Base-by-base conservation (phyloP, 2,888 invertebrate genomes). In the Harpalus rubripes region DNA sequence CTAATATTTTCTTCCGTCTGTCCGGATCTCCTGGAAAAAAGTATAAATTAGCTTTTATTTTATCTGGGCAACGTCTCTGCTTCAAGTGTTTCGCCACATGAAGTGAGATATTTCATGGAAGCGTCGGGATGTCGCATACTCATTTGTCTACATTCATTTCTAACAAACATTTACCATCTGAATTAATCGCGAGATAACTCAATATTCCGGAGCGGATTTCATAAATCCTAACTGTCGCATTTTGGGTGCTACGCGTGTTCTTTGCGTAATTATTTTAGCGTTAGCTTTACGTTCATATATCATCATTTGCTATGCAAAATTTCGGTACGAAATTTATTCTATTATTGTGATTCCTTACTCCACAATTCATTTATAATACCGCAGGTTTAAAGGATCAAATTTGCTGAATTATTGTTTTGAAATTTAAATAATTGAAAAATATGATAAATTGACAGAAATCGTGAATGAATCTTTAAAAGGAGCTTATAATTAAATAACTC, bases 31-130 rank as follows among this genome's bases (percentile, higher is more conserved):
- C 78, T 78, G 78, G 58, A 78, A 78, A 78, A 78, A 78, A 78
- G 78, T 26, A 78, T 8, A 78, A 59, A 78, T 78, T 78, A 78
- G 78, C 78, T 78, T 58, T 78, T 78, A 78, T 59, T 78, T 74
- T 74, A 74, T 78, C 78, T 78, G 76, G 18, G 18, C 44, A 76
- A 39, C 68, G 39, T 39, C 68, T 68, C 68, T 39, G 68, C 32
- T 39, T 39, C 32, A 74, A 74, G 74, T 74, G 74, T 74, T 74
- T 52, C 74, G 12, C 44, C 44, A 18, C 18, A 44, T 74, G 52
- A 74, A 74, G 41, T 74, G 74, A 74, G 74, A 74, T 74, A 74
- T 74, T 74, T 74, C 44, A 74, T 18, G 7, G 16, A 8, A 22
- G 74, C 74, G 52, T 10, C 41, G 15, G 8, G 39, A 72, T 72